Base-by-base conservation (phyloP, 2,888 invertebrate species). In the Ochropleura plecta region DNA sequence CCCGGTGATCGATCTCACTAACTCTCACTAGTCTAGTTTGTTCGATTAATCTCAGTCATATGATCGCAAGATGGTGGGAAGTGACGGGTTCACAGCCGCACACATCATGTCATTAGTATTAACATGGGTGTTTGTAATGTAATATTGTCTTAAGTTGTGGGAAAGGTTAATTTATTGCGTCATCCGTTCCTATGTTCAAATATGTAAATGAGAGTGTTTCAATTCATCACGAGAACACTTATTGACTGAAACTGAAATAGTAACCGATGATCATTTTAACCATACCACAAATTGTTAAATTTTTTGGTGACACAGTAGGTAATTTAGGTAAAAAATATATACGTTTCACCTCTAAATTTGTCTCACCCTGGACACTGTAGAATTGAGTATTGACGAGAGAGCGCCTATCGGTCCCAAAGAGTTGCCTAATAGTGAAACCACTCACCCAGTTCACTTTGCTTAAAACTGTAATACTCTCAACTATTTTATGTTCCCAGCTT, bases 1-100 rank as follows among this genome's bases (percentile, higher is more conserved):
- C 48, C 51, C 51, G 71, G 68, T 60, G 64, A 78, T 83, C 66
- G 73, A 79, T 73, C 62, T 59, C 49, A 40, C 66, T 57, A 60
- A 71, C 82, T 82, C 64, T 18, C 64, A 6, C 64, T 59, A 59
- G 63, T 30, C 30, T 65, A 57, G 51, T 71, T 40, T 10, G 30
- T 57, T 16, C 65, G 51, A 69, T 80, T 77, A 77, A 71, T 71
- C 78, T 60, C 48, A 64, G 8, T 65, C 59, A n/a, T 57, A 40
- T 63, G 57, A 62, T 59, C 40, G 44, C 48, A 67, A 67, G 66
- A 70, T 64, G 59, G 53, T 63, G 49, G 49, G 44, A 83, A 59
- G 48, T 67, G 69, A 49, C 62, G 20, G 44, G 48, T 62, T 65
- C 76, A 72, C 64, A 53, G 20, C 16, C 12, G 42, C 40, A 6